A percentile compares a stretch with the other conserved stretches of the same genome.
phyloP scores from a whole-genome alignment of 2,888 invertebrate genomes.

The Archips crataeganus region DNA sequence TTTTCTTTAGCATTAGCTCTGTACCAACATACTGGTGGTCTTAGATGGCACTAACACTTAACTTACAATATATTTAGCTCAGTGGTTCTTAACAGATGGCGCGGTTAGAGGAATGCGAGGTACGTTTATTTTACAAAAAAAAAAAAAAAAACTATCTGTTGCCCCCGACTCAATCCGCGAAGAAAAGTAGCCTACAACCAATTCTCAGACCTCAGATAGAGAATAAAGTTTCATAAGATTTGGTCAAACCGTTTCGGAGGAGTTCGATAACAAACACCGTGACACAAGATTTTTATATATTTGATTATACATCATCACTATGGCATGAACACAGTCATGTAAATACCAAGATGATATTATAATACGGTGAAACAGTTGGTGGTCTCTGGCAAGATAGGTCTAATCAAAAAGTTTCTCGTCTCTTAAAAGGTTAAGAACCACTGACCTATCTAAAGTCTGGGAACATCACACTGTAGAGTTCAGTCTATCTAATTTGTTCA shows the following conservation, averaged over 20 bases:
- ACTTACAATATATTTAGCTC: not conserved
- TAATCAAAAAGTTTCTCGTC: not conserved
- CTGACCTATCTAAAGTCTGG: not conserved
- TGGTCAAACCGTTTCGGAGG: too few relatives aligned
- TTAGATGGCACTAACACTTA: constrained; percentile 1
- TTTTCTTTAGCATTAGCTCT: not conserved
- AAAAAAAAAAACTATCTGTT: not conserved
- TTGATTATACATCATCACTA: not conserved
- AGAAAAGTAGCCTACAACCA: too few relatives aligned
- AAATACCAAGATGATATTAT: not conserved
- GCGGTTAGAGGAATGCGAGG: not conserved
- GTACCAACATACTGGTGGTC: not conserved
- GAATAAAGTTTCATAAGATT: too few relatives aligned
- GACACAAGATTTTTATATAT: too few relatives aligned
- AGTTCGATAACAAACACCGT: too few relatives aligned
- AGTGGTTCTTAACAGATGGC: not conserved
- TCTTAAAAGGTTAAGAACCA: not conserved
- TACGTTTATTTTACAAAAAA: not conserved
- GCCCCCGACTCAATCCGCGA: too few relatives aligned
- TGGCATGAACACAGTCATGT: too few relatives aligned
- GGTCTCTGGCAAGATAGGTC: not conserved
- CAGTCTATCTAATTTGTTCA: not conserved
- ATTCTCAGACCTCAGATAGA: too few relatives aligned
- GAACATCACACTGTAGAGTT: not conserved
- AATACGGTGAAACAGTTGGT: not conserved